phyloP scores from a whole-genome alignment of 2,113 vertebrate species.

The Aramus guarauna region DNA sequence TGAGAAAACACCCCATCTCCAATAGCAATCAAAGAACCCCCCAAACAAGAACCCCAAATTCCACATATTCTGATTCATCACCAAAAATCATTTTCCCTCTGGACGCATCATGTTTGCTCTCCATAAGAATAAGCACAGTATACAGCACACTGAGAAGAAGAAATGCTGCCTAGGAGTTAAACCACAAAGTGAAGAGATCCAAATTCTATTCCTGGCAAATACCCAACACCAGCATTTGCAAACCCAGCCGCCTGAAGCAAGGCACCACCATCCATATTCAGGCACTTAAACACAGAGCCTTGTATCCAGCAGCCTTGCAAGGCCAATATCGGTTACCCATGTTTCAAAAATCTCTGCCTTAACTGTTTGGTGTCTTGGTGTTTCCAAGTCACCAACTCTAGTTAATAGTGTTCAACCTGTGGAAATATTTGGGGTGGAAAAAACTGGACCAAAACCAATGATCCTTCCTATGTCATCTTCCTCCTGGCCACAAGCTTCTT shows the following conservation, averaged over 20 bases:
- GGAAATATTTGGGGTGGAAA: neutral
- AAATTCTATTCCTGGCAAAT: conserved; percentile 30
- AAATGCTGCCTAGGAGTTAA: conserved; percentile 28
- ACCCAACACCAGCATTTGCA: conserved; percentile 27
- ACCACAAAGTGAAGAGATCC: conserved; percentile 28
- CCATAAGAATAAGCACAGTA: neutral
- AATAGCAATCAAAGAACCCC: neutral
- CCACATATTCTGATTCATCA: neutral
- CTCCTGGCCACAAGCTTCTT: neutral
- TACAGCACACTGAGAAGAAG: neutral
- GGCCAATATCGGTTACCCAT: neutral
- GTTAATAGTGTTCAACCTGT: neutral
- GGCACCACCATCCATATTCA: neutral
- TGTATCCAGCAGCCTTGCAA: neutral
- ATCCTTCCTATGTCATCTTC: neutral
- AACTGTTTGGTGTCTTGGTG: neutral
- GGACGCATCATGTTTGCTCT: neutral
- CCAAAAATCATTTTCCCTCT: neutral
- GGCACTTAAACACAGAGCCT: neutral
- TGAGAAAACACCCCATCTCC: neutral
- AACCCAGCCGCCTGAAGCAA: neutral
- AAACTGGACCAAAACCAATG: neutral
- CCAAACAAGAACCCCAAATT: neutral
- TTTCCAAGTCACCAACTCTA: neutral
- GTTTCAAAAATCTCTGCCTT: neutral